Evolutionary conservation across 2,888 invertebrate species (phyloP).

Genomic region (Archaeoteleia sp.): DNA sequence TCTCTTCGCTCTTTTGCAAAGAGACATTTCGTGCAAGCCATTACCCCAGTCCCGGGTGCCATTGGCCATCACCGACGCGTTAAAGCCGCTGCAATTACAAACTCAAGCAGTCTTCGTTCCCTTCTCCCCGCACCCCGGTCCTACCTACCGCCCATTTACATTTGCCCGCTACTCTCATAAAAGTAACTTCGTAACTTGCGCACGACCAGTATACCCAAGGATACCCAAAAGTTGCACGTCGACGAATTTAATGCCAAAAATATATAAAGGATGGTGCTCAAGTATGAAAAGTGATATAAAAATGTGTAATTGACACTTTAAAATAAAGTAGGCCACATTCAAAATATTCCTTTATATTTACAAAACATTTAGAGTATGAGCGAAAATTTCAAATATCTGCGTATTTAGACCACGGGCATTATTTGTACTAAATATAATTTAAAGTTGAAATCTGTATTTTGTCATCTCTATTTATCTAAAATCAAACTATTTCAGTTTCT

Average conservation of each 20-base stretch:
- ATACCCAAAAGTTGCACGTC: conserved; percentile 63
- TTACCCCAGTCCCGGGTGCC: conserved; percentile 67
- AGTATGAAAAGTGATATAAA: too few relatives aligned
- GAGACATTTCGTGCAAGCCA: conserved; percentile 69
- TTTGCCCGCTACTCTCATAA: conserved; percentile 65
- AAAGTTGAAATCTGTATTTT: too few relatives aligned
- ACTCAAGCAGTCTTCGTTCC: conserved; percentile 60
- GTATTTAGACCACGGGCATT: too few relatives aligned
- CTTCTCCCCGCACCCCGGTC: conserved; percentile 12
- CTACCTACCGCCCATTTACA: conserved; percentile 56
- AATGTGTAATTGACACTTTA: too few relatives aligned
- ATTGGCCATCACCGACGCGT: conserved; percentile 71
- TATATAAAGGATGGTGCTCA: not conserved
- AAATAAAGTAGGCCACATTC: too few relatives aligned
- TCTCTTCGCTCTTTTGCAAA: conserved; percentile 56
- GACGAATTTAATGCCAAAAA: conserved; percentile 30
- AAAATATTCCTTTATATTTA: too few relatives aligned
- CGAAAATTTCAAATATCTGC: too few relatives aligned
- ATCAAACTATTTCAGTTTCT: too few relatives aligned
- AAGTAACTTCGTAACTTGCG: conserved; percentile 67
- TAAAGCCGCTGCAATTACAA: conserved; percentile 72
- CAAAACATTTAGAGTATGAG: too few relatives aligned
- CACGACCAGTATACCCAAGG: conserved; percentile 53
- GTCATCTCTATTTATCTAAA: too few relatives aligned
- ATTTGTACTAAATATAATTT: too few relatives aligned